Evolutionary conservation across 1,140 invertebrate species (phyloP), one percentile per base, ranked within the genome.

Genomic region (Drosophila quadrilineata): DNA sequence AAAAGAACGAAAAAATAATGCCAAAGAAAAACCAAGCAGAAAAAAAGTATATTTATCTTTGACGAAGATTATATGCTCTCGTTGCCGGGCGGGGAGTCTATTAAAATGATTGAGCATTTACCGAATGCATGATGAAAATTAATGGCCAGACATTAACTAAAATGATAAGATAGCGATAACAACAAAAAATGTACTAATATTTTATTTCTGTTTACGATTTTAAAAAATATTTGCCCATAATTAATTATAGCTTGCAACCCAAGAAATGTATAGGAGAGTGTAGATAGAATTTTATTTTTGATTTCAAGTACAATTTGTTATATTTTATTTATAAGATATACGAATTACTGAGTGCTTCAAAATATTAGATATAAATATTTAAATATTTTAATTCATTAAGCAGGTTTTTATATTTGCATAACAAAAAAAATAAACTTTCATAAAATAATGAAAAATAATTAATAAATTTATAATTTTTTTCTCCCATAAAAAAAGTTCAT

Each of bases 31-130:
- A 0, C 2, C 3, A 24, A 29, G 28, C 17, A 24, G 48, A 48
- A 56, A 71, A 74, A 69, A 52, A 29, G 26, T 36, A 57, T 53
- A 57, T 64, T 57, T 70, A 70, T 70, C 65, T 68, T 68, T 68
- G 49, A 6, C 59, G 65, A 68, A 68, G 65, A 63, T 63, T 63
- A 63, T 49, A 63, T 68, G 49, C 65, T 50, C 65, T 68, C 33
- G 53, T 49, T 12, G 41, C n/a, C n/a, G n/a, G n/a, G n/a, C n/a
- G 36, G 21, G 28, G 33, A 40, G 54, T 65, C 64, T 62, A 67
- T 67, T 62, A 53, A 67, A 67, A 62, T 62, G 57, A 67, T 67
- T 62, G 40, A 58, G 62, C 62, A 58, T 65, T 58, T 49, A 33
- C 36, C 45, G 53, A 64, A 57, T 64, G 35, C 35, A 33, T 41